Base-by-base conservation (phyloP, 35 echinoderm and acorn worm species). In the Acanthaster planci region DNA sequence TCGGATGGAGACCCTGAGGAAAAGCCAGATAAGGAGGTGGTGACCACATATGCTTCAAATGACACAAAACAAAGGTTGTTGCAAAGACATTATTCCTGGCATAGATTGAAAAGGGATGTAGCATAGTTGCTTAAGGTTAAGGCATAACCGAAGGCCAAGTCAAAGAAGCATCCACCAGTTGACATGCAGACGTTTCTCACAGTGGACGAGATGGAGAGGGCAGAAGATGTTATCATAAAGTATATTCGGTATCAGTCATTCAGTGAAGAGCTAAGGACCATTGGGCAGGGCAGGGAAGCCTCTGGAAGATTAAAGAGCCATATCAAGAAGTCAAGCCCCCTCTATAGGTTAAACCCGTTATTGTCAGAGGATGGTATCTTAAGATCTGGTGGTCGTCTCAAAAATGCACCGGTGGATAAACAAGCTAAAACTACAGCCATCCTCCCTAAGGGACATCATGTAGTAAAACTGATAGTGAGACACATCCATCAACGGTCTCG, bases 371-470 rank as follows among this genome's bases (percentile, higher is more conserved):
- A 79, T 78, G 85, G 85, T 50, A 36, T 92, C 1, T 16, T 92
- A 1, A 29, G 52, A 72, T 78, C 77, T 36, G 85, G 72, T 39
- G 86, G 91, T 27, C 79, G 86, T 42, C 67, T 85, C 14, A 80
- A 26, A 17, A 67, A 81, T 40, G 23, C 92, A 35, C 52, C 82
- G 2, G n/a, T n/a, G n/a, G 6, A 57, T 23, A 86, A 89, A 21
- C 80, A 85, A 36, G 22, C 29, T 29, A 89, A 85, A 55, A 53
- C 78, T 38, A 87, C 88, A 37, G 37, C 84, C 1, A 87, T 95
- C 52, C 32, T 95, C 29, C 93, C 84, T 7, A 84, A 84, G 80
- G 37, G 91, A 36, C 84, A 82, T 80, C 60, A 76, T 77, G 75
- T 95, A 18, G 39, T 37, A 0, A 68, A 32, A 16, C 79, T 95